Evolutionary conservation across 2,113 vertebrate genomes (phyloP), one percentile per base, ranked within the genome.

Genomic region (Sigmodon hispidus): DNA sequence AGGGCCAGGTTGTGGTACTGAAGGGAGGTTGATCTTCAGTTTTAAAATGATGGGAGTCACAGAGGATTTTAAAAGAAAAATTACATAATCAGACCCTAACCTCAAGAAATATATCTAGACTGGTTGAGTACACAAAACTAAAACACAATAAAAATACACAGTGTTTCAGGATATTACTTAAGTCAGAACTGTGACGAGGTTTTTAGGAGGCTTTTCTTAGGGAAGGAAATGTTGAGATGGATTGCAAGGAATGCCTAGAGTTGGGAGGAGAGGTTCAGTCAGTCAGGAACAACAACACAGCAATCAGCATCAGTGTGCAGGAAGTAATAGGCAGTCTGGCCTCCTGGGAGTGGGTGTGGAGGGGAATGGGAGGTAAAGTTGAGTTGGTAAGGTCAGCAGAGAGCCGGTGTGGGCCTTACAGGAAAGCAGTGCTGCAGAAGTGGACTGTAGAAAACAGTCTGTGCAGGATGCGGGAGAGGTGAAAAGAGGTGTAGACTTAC

Each of bases 181-280:
- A 91, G 59, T 93, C 40, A 76, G 34, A 96, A 83, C 83, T 96
- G 11, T 93, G 85, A 85, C 48, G 79, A 91, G 24, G 59, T 76
- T 87, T 73, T 90, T 52, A 79, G 79, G 43, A 48, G 86, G 12
- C 87, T 26, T 93, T 89, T 86, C 79, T 90, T 79, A 89, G 73
- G 84, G 45, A 93, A 94, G 76, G 24, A 45, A 57, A 17, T 57
- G 79, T 80, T 87, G 87, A 92, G 79, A 69, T 80, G 70, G 31
- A 87, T 69, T n/a, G 22, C 52, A 80, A 96, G 92, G 91, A 94
- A 96, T 90, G 93, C 96, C 26, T 43, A 67, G 94, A 96, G 92
- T 96, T 83, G 89, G 81, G 72, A 91, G 95, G 94, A 97, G 89
- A 87, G n/a, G 91, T 89, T 95, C 73, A 77, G 50, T 95, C 73